Percentiles rank a stretch among this genome's conserved stretches.
Conservation (phyloP, 2,888 invertebrate species). For the Drosophila atroscutellata region DNA sequence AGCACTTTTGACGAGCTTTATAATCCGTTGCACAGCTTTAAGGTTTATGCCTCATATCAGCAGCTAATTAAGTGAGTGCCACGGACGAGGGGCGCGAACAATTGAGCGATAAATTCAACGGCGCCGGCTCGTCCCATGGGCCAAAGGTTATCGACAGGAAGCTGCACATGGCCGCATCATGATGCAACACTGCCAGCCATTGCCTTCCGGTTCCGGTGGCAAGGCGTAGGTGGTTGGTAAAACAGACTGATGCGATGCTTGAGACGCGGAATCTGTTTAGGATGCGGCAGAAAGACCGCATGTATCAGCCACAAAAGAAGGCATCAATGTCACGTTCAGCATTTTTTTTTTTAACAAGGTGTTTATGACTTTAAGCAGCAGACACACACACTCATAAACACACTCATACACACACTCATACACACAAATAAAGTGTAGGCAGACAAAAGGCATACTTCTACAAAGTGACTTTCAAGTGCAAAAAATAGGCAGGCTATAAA, state of each 20-base stretch:
- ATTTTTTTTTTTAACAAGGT: constrained; percentile 67
- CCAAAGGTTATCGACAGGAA: constrained; percentile 72
- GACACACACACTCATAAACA: constrained; percentile 22
- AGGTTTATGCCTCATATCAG: constrained; percentile 3
- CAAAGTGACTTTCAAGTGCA: constrained; percentile 64
- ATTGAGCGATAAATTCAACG: constrained; percentile 62
- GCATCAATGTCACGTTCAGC: constrained; percentile 82
- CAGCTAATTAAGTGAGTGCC: constrained; percentile 54
- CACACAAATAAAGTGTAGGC: constrained; percentile 36
- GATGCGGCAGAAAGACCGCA: constrained; percentile 17
- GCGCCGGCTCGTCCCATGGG: constrained; percentile 46
- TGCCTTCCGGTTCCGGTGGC: constrained; percentile 48
- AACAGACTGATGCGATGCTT: constrained; percentile 45
- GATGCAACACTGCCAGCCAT: constrained; percentile 34
- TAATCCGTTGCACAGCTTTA: constrained; percentile 1
- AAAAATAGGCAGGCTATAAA: constrained; percentile 37
- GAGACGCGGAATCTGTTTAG: constrained; percentile 73
- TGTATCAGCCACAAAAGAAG: constrained; percentile 63
- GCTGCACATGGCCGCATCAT: constrained; percentile 67
- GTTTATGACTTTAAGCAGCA: constrained; percentile 71
- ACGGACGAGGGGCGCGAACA: constrained; percentile 35
- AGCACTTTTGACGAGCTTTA: not conserved
- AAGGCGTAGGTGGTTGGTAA: not conserved
- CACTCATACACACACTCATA: not conserved
- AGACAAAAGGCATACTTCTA: constrained; percentile 71